Conservation (phyloP, 1,140 invertebrate genomes). For the Lycorma delicatula region DNA sequence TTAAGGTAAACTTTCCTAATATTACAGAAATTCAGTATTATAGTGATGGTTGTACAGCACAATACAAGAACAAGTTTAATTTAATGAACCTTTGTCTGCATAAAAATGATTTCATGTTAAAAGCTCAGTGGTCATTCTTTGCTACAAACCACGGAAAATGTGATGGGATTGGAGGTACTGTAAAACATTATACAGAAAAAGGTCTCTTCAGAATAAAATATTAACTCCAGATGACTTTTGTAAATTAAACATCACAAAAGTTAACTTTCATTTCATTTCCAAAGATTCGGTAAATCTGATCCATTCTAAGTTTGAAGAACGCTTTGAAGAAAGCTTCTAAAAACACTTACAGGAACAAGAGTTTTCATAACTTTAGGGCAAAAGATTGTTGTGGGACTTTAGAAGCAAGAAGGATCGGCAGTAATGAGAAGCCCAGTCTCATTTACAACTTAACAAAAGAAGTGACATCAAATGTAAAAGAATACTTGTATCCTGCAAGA, state of each 20-base stretch:
- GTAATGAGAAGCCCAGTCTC: background rate
- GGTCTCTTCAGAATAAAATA: constrained; percentile 6
- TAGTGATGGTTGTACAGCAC: too few species aligned
- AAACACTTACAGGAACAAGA: too few species aligned
- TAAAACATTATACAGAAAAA: background rate
- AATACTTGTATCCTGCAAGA: background rate
- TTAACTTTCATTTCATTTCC: background rate
- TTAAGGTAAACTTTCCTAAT: too few species aligned
- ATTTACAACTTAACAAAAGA: too few species aligned
- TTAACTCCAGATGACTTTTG: constrained; percentile 7
- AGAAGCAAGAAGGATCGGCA: constrained; percentile 8
- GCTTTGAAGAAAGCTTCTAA: too few species aligned
- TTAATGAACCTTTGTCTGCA: too few species aligned
- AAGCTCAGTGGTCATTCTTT: constrained; percentile 1
- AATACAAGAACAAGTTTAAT: too few species aligned
- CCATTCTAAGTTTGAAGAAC: background rate
- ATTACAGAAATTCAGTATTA: too few species aligned
- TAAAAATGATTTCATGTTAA: too few species aligned
- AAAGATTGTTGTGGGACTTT: background rate
- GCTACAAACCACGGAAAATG: background rate
- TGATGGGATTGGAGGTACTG: too few species aligned
- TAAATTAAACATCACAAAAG: constrained; percentile 10
- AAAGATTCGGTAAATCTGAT: background rate
- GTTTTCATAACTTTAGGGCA: background rate
- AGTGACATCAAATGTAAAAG: background rate